Evolutionary conservation across 2,113 vertebrate genomes (phyloP).

Genomic region (Holacanthus passer): DNA sequence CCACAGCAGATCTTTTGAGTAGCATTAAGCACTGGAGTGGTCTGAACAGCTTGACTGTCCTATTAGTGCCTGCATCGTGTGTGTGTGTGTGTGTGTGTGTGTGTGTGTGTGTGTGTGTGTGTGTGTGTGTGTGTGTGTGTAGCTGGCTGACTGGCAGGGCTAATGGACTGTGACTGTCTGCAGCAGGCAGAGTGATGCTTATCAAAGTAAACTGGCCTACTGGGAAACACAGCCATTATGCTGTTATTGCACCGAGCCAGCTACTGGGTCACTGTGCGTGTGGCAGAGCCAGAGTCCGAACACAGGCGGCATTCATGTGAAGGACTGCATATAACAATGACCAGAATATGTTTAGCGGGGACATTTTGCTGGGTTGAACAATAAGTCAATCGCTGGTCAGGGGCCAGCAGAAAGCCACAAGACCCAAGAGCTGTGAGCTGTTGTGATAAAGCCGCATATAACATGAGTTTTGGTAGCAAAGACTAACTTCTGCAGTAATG

Average conservation of each 20-base stretch:
- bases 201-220: constrained; percentile 55
- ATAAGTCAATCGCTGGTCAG: neutral
- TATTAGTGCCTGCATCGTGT: constrained; percentile 1
- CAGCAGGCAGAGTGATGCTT: constrained; percentile 52
- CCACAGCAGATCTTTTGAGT: constrained; percentile 12
- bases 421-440: neutral
- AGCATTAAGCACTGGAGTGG: constrained; percentile 24
- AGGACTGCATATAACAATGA: neutral
- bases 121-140: constrained; percentile 17
- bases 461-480: neutral
- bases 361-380: neutral
- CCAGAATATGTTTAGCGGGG: neutral
- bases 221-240: constrained; percentile 48
- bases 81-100: constrained; percentile 18
- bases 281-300: neutral
- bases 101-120: constrained; percentile 18
- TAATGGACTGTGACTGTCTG: constrained; percentile 58
- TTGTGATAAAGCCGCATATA: neutral
- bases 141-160: constrained; percentile 33
- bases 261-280: constrained; percentile 3
- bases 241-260: constrained; percentile 27
- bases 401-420: neutral
- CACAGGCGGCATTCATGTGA: neutral
- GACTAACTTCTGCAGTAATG: neutral
- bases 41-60: neutral